Evolutionary conservation across 2,888 invertebrate species (phyloP).

Genomic region (Zhuqinia jingwanae): DNA sequence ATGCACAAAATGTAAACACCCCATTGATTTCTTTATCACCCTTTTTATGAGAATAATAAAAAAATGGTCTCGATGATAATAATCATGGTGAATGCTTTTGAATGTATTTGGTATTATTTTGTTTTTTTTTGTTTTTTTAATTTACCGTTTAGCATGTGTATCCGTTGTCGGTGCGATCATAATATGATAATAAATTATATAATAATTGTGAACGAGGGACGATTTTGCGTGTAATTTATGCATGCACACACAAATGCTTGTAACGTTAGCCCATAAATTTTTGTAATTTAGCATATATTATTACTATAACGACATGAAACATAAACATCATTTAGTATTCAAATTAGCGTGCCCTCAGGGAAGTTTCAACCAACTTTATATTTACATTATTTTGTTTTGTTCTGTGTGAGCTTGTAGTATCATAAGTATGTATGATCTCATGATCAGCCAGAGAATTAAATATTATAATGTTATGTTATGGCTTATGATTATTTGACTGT

Average conservation of each 20-base stretch:
- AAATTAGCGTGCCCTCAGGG: conserved; percentile 39
- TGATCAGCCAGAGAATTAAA: background rate
- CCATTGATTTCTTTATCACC: conserved; percentile 27
- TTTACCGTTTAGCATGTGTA: background rate
- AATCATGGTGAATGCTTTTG: background rate
- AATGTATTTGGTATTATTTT: background rate
- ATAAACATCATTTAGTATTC: conserved; percentile 31
- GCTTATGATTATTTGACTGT: no score
- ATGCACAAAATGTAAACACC: background rate
- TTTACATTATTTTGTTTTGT: no score
- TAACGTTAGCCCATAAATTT: conserved; percentile 6
- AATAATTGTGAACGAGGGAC: no score
- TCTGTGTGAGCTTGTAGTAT: background rate
- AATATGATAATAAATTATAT: conserved; percentile 3
- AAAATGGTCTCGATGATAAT: background rate
- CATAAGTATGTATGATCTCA: background rate
- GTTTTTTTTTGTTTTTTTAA: background rate
- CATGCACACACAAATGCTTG: background rate
- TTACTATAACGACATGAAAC: background rate
- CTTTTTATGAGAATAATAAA: background rate
- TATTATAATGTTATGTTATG: no score
- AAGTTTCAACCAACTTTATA: no score
- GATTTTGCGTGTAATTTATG: background rate
- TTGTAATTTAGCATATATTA: background rate
- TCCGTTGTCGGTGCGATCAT: conserved; percentile 41